Conservation (phyloP, 2,113 vertebrate genomes). For the Gnathonemus echidnorhynchus region DNA sequence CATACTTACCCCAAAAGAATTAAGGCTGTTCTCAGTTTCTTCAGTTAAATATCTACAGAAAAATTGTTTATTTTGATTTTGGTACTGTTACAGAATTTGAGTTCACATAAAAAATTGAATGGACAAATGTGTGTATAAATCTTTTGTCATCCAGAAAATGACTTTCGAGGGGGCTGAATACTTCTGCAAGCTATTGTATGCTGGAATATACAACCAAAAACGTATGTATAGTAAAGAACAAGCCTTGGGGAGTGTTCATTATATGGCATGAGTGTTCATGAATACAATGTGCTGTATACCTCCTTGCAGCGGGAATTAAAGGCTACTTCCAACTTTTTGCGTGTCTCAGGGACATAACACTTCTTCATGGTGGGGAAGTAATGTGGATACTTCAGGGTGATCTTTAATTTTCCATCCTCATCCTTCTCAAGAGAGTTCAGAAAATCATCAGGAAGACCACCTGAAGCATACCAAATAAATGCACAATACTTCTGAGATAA, state of each 20-base stretch:
- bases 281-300: slow-evolving; percentile 52
- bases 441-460: slow-evolving; percentile 91
- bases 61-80: too few species aligned
- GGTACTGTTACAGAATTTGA: too few species aligned
- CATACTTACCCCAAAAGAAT: too few species aligned
- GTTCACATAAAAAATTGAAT: too few species aligned
- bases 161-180: too few species aligned
- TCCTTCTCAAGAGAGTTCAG: slow-evolving; percentile 80
- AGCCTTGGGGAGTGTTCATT: not conserved
- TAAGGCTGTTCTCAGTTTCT: too few species aligned
- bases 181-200: not conserved
- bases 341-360: slow-evolving; percentile 81
- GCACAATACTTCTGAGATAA: not conserved
- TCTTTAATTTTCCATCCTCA: slow-evolving; percentile 71
- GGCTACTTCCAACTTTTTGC: slow-evolving; percentile 77
- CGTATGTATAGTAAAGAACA: not conserved
- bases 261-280: not conserved
- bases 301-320: slow-evolving; percentile 95
- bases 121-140: too few species aligned
- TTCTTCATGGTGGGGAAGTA: slow-evolving; percentile 97
- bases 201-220: not conserved
- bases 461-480: slow-evolving; percentile 46
- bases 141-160: too few species aligned
- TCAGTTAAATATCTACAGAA: too few species aligned
- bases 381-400: slow-evolving; percentile 93